Evolutionary conservation across 1,140 invertebrate genomes (phyloP).

Genomic region (Adelges cooleyi): DNA sequence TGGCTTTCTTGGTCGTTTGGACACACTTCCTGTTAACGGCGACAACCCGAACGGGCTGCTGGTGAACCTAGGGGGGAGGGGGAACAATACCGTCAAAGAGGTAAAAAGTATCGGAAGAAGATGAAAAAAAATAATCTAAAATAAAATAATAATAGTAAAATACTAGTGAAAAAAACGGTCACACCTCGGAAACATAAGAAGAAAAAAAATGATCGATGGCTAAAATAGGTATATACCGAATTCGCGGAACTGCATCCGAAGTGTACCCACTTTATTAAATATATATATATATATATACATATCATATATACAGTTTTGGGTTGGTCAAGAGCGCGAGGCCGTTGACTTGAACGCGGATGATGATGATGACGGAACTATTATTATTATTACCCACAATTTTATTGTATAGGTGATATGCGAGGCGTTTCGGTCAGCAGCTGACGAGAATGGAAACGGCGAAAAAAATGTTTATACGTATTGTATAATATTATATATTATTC

Average conservation of each 20-base stretch:
- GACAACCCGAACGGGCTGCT: not conserved
- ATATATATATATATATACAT: not conserved
- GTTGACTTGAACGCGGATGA: constrained; percentile 3
- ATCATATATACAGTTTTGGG: not conserved
- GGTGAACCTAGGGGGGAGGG: no score
- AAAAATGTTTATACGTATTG: no score
- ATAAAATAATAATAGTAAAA: not conserved
- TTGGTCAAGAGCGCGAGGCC: not conserved
- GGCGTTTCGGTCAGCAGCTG: no score
- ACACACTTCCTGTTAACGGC: constrained; percentile 20
- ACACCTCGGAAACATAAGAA: not conserved
- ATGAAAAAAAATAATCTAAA: not conserved
- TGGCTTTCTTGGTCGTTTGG: constrained; percentile 16
- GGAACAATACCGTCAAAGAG: no score
- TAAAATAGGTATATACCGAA: constrained; percentile 3
- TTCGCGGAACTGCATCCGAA: not conserved
- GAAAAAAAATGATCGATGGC: not conserved
- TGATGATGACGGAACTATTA: constrained; percentile 1
- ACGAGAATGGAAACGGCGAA: no score
- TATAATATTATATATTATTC: no score
- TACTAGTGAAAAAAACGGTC: constrained; percentile 9
- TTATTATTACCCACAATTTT: not conserved
- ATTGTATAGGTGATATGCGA: no score
- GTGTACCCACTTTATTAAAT: not conserved
- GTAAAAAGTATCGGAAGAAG: not conserved